Evolutionary conservation across 92 coral and sea anemone genomes (phyloP).

Genomic region (Phymanthus crucifer): DNA sequence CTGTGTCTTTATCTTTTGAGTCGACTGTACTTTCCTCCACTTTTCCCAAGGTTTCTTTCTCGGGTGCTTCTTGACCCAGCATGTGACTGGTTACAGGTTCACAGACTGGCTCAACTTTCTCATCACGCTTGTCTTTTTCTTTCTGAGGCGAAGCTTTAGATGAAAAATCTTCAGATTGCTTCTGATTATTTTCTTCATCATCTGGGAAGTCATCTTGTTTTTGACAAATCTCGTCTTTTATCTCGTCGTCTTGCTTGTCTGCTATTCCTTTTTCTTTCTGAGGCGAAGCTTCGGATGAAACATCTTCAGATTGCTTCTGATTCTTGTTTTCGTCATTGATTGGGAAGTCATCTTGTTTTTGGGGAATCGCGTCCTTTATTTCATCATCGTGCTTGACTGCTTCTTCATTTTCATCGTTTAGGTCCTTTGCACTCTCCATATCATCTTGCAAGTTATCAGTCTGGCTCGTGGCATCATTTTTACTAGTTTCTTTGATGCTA

Average conservation of each 20-base stretch:
- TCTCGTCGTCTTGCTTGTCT: not conserved
- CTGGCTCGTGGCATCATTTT: conserved; percentile 12
- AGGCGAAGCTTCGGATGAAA: not conserved
- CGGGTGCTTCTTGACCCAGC: not conserved
- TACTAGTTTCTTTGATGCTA: not conserved
- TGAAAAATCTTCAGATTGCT: not conserved
- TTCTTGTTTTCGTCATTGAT: not conserved
- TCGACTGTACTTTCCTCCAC: not conserved
- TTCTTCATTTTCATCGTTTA: not conserved
- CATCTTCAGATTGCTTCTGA: not conserved
- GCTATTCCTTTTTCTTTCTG: not conserved
- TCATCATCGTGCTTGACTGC: not conserved
- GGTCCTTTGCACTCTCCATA: not conserved
- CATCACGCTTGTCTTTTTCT: not conserved
- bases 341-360: not conserved
- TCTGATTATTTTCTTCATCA: not conserved
- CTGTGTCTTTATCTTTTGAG: conserved; percentile 4
- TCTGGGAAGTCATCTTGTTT: not conserved
- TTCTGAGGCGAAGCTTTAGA: not conserved
- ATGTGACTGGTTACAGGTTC: not conserved
- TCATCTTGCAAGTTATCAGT: conserved; percentile 5
- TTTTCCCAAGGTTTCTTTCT: not conserved
- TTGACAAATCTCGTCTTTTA: not conserved
- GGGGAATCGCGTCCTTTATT: not conserved
- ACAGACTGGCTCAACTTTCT: not conserved